Conservation (phyloP, 2,888 invertebrate species). For the Petrolisthes cinctipes region DNA sequence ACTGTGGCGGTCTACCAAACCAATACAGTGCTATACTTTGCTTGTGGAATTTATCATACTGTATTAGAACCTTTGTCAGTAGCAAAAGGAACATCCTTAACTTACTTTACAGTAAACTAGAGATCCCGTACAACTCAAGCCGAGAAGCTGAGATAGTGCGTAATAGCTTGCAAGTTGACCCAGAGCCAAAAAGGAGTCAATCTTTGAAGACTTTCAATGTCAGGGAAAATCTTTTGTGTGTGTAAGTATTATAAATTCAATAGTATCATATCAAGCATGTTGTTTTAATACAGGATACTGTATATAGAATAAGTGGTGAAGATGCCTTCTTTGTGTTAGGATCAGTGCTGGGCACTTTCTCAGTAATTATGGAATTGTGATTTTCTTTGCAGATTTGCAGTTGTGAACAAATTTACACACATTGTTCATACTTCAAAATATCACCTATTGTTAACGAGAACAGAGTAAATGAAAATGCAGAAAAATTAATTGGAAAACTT, state of each 20-base stretch:
- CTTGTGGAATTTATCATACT: background rate
- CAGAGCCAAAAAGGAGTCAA: slow-evolving; percentile 57
- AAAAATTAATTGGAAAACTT: background rate
- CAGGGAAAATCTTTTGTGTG: slow-evolving; percentile 37
- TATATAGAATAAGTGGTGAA: background rate
- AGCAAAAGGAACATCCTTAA: background rate
- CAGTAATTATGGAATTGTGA: too few relatives aligned
- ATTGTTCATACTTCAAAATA: background rate
- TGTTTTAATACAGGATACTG: background rate
- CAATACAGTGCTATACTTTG: background rate
- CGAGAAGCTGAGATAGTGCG: slow-evolving; percentile 55
- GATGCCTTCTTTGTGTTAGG: background rate
- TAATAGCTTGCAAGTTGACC: slow-evolving; percentile 51
- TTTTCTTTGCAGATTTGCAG: background rate
- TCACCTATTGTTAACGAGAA: background rate
- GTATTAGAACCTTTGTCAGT: background rate
- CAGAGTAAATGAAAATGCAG: background rate
- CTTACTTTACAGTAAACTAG: slow-evolving; percentile 33
- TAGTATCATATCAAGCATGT: background rate
- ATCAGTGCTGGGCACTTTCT: background rate
- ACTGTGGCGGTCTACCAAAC: background rate
- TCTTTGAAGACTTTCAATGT: slow-evolving; percentile 35
- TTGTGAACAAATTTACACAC: background rate
- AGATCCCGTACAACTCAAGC: slow-evolving; percentile 43
- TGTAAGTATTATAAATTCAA: slow-evolving; percentile 38